Evolutionary conservation across 2,888 invertebrate species (phyloP), one percentile per base, ranked within the genome.

Genomic region (Entomobrya proxima): DNA sequence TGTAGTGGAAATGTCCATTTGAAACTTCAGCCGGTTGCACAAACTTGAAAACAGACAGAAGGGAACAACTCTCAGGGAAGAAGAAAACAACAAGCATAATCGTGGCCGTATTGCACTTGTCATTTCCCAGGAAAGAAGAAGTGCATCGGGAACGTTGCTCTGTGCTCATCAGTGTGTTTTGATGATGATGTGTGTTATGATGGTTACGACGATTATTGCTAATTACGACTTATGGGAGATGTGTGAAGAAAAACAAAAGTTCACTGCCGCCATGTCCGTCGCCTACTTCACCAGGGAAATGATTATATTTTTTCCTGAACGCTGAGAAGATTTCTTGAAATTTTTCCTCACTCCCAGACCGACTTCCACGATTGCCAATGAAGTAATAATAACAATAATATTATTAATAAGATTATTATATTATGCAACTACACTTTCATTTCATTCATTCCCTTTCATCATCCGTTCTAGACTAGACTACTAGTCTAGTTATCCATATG

Each of bases 361-460:
- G n/a, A 35, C 35, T 9, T n/a, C n/a, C 44, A 69, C 7, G 44
- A 44, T 67, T 44, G 47, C 47, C 69, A 69, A 69, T 69, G 69
- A 69, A 69, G 30, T 69, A 69, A 58, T 58, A 58, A 55, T 55
- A 55, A 55, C 27, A 55, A 55, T 50, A n/a, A 61, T 58, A 21
- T 55, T 50, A 75, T 75, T 55, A 44, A 61, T 30, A 69, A 69
- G 69, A 83, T 67, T 64, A 76, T 82, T 21, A 32, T 64, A 64
- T 32, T 82, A 64, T 82, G 64, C 35, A 83, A 83, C 83, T 76
- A n/a, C n/a, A n/a, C n/a, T n/a, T n/a, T n/a, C n/a, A n/a, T n/a
- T 83, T 82, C 82, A 82, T 82, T 82, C 74, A 61, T 84, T 69
- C n/a, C n/a, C n/a, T n/a, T n/a, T n/a, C n/a, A n/a, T n/a, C n/a